Evolutionary conservation across 1,140 invertebrate genomes (phyloP).

Genomic region (Bradysia coprophila): DNA sequence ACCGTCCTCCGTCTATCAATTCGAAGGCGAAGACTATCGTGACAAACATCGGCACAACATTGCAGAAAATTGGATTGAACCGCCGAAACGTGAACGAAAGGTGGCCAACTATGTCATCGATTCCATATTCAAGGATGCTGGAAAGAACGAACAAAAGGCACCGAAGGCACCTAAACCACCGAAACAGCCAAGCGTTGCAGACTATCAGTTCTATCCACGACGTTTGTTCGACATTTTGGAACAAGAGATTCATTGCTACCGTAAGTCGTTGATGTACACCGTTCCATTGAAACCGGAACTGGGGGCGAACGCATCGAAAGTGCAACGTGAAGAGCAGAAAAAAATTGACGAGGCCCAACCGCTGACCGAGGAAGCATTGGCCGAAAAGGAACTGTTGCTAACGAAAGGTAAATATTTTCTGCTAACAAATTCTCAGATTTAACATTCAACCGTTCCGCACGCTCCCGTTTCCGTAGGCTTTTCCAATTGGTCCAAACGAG

Average conservation of each 20-base stretch:
- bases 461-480: constrained; percentile 39
- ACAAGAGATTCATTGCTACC: constrained; percentile 94
- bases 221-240: constrained; percentile 93
- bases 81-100: constrained; percentile 95
- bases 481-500: constrained; percentile 86
- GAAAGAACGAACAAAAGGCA: constrained; percentile 89
- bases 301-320: constrained; percentile 77
- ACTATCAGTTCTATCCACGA: constrained; percentile 98
- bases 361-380: constrained; percentile 72
- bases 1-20: constrained; percentile 73
- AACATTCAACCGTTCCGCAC: background rate
- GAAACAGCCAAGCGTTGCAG: constrained; percentile 97
- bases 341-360: constrained; percentile 91
- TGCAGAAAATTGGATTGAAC: constrained; percentile 92
- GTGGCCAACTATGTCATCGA: constrained; percentile 95
- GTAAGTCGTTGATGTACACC: constrained; percentile 91
- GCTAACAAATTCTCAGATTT: background rate
- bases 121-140: no score
- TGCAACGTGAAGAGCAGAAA: constrained; percentile 90
- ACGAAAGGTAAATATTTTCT: constrained; percentile 41
- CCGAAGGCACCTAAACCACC: constrained; percentile 78
- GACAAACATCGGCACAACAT: constrained; percentile 76
- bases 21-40: constrained; percentile 80
- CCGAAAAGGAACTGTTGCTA: constrained; percentile 82
- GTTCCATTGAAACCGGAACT: constrained; percentile 91